Base-by-base conservation (phyloP, 1,140 invertebrate species). In the Ostrea denselamellosa region DNA sequence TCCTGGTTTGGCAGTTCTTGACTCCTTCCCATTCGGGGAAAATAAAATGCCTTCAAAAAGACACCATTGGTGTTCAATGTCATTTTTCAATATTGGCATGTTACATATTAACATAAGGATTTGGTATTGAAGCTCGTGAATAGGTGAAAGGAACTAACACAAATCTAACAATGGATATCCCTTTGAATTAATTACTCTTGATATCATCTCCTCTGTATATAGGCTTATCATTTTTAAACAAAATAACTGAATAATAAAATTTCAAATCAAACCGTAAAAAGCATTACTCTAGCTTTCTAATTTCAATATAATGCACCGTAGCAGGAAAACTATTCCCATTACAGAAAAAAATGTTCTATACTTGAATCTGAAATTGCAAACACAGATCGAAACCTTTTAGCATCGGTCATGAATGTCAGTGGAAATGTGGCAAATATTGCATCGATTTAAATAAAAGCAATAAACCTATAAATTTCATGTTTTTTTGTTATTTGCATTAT, bases 321-420 rank as follows among this genome's bases (percentile, higher is more conserved):
- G 68, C 68, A 77, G 25, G 25, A 77, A 22, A 77, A 77, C 4
- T 77, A 28, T 10, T 77, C 14, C 28, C 22, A 12, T 77, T 25
- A 77, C 14, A 12, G 25, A 77, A 77, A 77, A 8, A 77, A 12
- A 77, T 77, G 22, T 34, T 62, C 17, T 62, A 7, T 1, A 0
- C 17, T n/a, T 77, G 68, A 77, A 28, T 28, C 25, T 77, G 68
- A 34, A 71, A 77, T 77, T 77, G 68, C 25, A 77, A 34, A 77
- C 68, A 28, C 68, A 77, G 68, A 77, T 77, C 68, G 68, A 77
- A 77, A 77, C 68, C 68, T 77, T 77, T 77, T 77, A 77, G 68
- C 68, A 28, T 77, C 4, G 28, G 22, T 25, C 68, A 77, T 77
- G 68, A 77, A 77, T 77, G 68, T 77, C 68, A 77, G 14, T 25